Conservation (phyloP, 2,888 invertebrate species). For the Sinotaia quadrata region DNA sequence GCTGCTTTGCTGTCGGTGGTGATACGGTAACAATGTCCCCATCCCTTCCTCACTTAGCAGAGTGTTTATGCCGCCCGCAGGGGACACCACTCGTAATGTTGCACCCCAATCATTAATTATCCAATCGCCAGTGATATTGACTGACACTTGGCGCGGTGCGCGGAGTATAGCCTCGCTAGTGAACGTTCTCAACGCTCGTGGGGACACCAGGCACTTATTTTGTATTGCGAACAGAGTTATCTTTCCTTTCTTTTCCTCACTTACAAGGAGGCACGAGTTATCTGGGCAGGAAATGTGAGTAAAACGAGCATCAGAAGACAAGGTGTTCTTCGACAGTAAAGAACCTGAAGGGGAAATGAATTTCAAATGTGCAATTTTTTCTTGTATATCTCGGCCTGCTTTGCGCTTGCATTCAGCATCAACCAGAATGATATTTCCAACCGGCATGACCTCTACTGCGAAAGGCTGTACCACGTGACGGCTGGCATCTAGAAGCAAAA, state of each 20-base stretch:
- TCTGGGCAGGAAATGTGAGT: slow-evolving; percentile 10
- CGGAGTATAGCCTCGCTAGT: background rate
- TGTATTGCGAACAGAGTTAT: slow-evolving; percentile 6
- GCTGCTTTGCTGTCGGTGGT: background rate
- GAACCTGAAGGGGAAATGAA: slow-evolving; percentile 20
- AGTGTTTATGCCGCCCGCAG: slow-evolving; percentile 15
- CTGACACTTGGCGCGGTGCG: slow-evolving; percentile 15
- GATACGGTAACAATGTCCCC: background rate
- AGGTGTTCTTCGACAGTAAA: background rate
- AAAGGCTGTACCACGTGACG: slow-evolving; percentile 7
- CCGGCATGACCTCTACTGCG: slow-evolving; percentile 3
- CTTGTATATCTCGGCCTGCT: background rate
- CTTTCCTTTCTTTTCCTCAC: slow-evolving; percentile 10
- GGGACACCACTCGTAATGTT: slow-evolving; percentile 6
- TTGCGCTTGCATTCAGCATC: background rate
- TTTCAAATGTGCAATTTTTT: slow-evolving; percentile 2
- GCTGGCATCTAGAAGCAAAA: slow-evolving; percentile 18
- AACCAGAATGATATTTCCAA: slow-evolving; percentile 4
- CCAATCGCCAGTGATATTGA: slow-evolving; percentile 21
- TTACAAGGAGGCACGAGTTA: background rate
- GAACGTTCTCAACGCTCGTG: background rate
- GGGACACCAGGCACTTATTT: background rate
- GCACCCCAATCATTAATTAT: slow-evolving; percentile 15
- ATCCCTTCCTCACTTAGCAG: slow-evolving; percentile 15
- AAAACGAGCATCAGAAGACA: background rate